A percentile compares a stretch with the other conserved stretches of the same genome.
These are phyloP conservation scores for Campylomormyrus numenius DNA, from an alignment of 2,113 vertebrate genomes.

Conservation along the genomic window DNA sequence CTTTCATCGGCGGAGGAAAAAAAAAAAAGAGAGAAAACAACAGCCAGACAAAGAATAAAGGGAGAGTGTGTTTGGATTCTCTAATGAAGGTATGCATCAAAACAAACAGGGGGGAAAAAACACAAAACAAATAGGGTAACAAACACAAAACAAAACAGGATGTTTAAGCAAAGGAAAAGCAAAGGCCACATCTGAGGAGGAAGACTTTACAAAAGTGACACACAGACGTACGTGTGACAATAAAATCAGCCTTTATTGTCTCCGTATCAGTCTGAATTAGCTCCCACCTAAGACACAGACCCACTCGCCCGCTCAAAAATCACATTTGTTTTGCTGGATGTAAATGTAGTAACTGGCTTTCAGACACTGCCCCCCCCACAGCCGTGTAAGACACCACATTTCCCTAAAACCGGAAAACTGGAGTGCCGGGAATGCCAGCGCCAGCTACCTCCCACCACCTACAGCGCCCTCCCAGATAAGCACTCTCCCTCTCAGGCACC, in stretches of 20 bases:
- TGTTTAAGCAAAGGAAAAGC: background rate
- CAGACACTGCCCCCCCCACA: background rate
- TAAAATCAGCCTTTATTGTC: background rate
- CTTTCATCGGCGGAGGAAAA: background rate
- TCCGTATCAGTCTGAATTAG: background rate
- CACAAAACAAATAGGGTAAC: background rate
- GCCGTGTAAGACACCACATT: background rate
- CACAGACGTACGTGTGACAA: background rate
- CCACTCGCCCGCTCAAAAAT: background rate
- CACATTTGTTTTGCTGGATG: background rate
- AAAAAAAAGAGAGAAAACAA: background rate
- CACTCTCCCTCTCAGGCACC: conserved; percentile 46
- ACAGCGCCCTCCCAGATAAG: conserved; percentile 9
- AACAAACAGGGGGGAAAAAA: background rate
- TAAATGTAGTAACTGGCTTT: background rate
- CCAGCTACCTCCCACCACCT: conserved; percentile 5
- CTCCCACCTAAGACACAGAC: background rate
- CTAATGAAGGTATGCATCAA: background rate
- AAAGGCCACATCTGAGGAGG: background rate
- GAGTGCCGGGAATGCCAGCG: background rate
- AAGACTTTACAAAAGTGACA: background rate
- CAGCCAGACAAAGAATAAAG: background rate
- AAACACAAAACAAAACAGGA: background rate
- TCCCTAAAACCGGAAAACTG: background rate
- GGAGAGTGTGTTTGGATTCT: background rate